Conservation (phyloP, 2,888 invertebrate species). For the Platycheirus albimanus region DNA sequence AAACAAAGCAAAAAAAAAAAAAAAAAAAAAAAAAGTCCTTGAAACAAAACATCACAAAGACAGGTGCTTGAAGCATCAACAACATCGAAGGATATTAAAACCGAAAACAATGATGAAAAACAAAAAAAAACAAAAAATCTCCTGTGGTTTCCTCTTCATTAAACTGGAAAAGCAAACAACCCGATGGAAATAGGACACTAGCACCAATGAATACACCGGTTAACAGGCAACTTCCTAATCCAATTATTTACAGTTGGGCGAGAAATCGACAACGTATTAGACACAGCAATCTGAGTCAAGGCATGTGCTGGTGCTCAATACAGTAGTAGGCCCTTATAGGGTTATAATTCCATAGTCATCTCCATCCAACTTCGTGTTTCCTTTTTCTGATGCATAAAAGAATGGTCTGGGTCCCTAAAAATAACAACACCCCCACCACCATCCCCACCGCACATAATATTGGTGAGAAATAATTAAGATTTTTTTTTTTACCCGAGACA, state of each 20-base stretch:
- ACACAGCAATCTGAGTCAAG: conserved; percentile 46
- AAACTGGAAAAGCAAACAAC: conserved; percentile 72
- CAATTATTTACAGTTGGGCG: conserved; percentile 73
- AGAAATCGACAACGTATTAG: conserved; percentile 70
- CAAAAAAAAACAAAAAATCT: conserved; percentile 34
- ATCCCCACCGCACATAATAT: too few species aligned
- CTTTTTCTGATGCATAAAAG: neutral
- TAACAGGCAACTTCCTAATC: conserved; percentile 74
- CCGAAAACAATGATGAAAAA: conserved; percentile 5
- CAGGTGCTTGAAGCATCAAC: conserved; percentile 38
- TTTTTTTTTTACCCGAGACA: conserved; percentile 23
- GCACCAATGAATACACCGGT: conserved; percentile 69
- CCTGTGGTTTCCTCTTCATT: conserved; percentile 74
- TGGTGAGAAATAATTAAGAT: conserved; percentile 56
- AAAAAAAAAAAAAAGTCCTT: conserved; percentile 14
- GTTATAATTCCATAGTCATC: neutral
- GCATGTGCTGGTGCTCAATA: conserved; percentile 55
- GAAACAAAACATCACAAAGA: conserved; percentile 33
- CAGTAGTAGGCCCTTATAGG: conserved; percentile 3
- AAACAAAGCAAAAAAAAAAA: neutral
- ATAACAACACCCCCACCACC: conserved; percentile 23
- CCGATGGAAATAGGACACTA: conserved; percentile 68
- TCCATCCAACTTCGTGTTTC: neutral
- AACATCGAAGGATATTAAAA: conserved; percentile 30
- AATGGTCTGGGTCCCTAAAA: conserved; percentile 40